phyloP scores from a whole-genome alignment of 2,888 invertebrate genomes.

The Hyposoter didymator region DNA sequence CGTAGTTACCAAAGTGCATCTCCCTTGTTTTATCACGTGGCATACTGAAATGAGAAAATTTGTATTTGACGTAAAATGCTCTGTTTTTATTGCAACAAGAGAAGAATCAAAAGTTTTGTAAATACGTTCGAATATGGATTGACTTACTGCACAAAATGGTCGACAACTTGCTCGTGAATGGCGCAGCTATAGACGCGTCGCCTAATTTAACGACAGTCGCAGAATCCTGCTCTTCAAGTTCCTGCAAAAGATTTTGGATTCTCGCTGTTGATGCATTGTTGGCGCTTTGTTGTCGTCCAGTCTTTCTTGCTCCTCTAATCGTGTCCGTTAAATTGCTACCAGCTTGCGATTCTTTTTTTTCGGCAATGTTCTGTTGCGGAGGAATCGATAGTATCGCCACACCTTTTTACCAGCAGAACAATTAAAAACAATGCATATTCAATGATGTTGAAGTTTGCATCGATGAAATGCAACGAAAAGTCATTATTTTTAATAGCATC shows the following conservation, averaged over 20 bases:
- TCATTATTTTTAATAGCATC: no score
- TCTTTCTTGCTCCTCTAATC: conserved; percentile 73
- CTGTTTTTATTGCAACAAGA: background rate
- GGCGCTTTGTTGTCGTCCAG: conserved; percentile 73
- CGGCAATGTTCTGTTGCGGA: conserved; percentile 86
- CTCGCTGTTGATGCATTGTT: conserved; percentile 84
- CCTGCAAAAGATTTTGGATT: conserved; percentile 91
- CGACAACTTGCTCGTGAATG: conserved; percentile 98
- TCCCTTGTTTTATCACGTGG: conserved; percentile 99
- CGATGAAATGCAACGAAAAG: no score
- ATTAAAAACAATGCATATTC: background rate
- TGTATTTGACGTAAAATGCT: background rate
- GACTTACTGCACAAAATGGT: conserved; percentile 97
- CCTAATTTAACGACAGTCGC: conserved; percentile 97
- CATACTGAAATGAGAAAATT: conserved; percentile 90
- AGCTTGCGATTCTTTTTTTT: conserved; percentile 72
- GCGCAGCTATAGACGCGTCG: conserved; percentile 99
- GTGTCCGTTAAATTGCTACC: conserved; percentile 53
- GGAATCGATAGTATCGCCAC: conserved; percentile 95
- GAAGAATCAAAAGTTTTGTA: background rate
- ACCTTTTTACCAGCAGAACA: conserved; percentile 85
- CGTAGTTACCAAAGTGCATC: conserved; percentile 99
- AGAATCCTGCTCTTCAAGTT: conserved; percentile 94
- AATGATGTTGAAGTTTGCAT: no score
- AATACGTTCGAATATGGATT: background rate